These are phyloP conservation scores for Congeria kusceri DNA, from an alignment of 2,888 invertebrate genomes.

Conservation along the genomic window DNA sequence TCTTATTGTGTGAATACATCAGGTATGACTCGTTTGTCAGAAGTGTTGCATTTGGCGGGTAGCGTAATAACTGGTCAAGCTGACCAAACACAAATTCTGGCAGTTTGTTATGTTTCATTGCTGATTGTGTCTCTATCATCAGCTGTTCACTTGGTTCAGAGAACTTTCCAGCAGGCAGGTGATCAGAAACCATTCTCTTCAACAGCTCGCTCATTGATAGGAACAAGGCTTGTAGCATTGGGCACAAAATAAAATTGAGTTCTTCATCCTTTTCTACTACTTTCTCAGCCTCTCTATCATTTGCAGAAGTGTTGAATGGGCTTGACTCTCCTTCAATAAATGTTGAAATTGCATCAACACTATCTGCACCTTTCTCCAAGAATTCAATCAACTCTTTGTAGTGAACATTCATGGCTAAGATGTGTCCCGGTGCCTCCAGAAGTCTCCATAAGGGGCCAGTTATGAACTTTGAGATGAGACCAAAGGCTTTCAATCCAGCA, in stretches of 20 bases:
- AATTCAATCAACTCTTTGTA: constrained; percentile 44
- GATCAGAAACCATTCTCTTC: constrained; percentile 34
- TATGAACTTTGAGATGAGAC: constrained; percentile 40
- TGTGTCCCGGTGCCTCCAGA: constrained; percentile 41
- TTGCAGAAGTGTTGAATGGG: constrained; percentile 23
- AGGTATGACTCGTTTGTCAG: constrained; percentile 53
- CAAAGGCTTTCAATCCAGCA: constrained; percentile 44
- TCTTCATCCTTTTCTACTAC: constrained; percentile 18
- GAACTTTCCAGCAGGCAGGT: constrained; percentile 51
- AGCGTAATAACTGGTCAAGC: constrained; percentile 44
- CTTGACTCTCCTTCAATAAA: constrained; percentile 24
- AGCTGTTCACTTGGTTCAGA: constrained; percentile 11
- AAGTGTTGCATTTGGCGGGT: constrained; percentile 50
- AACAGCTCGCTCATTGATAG: constrained; percentile 33
- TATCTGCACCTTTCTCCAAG: constrained; percentile 30
- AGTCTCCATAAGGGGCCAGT: constrained; percentile 49
- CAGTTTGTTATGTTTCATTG: constrained; percentile 53
- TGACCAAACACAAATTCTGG: constrained; percentile 59
- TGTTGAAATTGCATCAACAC: constrained; percentile 18
- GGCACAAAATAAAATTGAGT: constrained; percentile 18
- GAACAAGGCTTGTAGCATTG: constrained; percentile 31
- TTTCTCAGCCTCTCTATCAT: constrained; percentile 7
- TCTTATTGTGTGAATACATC: constrained; percentile 58
- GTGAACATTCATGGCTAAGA: constrained; percentile 46
- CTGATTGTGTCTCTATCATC: constrained; percentile 30